Evolutionary conservation across 37 sponge, comb jelly and placozoan species (phyloP).

Genomic region (Haliclona indistincta): DNA sequence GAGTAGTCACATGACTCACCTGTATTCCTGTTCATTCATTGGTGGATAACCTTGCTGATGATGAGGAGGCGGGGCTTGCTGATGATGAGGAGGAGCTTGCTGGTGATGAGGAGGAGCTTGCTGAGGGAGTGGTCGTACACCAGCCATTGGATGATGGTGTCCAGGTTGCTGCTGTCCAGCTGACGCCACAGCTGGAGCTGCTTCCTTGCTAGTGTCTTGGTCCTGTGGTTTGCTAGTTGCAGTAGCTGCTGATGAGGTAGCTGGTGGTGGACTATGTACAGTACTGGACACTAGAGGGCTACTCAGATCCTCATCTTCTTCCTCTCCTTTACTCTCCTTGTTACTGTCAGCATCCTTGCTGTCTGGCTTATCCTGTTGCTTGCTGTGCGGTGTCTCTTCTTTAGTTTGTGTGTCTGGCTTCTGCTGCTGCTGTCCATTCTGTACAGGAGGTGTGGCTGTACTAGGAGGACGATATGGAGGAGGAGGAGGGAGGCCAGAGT

Average conservation of each 20-base stretch:
- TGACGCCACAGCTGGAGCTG: constrained; percentile 2
- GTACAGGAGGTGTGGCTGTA: neutral
- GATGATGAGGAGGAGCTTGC: neutral
- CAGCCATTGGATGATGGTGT: neutral
- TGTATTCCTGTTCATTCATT: too few relatives aligned
- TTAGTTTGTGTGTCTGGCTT: too few relatives aligned
- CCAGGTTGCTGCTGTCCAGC: constrained; percentile 27
- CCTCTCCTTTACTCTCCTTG: neutral
- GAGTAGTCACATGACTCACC: too few relatives aligned
- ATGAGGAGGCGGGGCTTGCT: neutral
- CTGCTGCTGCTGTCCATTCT: neutral
- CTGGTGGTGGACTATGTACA: constrained; percentile 5
- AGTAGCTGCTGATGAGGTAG: too few relatives aligned
- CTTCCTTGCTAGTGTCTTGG: neutral
- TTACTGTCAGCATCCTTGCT: neutral
- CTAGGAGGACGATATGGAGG: neutral
- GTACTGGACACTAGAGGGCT: neutral
- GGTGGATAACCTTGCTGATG: too few relatives aligned
- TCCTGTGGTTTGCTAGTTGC: too few relatives aligned
- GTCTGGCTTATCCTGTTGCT: neutral
- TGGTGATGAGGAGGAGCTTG: too few relatives aligned
- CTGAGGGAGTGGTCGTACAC: neutral
- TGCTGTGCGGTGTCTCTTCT: neutral
- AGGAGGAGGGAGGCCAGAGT: neutral
- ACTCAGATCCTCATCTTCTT: too few relatives aligned